phyloP scores from a whole-genome alignment of 1,140 invertebrate genomes.

The Periplaneta americana region DNA sequence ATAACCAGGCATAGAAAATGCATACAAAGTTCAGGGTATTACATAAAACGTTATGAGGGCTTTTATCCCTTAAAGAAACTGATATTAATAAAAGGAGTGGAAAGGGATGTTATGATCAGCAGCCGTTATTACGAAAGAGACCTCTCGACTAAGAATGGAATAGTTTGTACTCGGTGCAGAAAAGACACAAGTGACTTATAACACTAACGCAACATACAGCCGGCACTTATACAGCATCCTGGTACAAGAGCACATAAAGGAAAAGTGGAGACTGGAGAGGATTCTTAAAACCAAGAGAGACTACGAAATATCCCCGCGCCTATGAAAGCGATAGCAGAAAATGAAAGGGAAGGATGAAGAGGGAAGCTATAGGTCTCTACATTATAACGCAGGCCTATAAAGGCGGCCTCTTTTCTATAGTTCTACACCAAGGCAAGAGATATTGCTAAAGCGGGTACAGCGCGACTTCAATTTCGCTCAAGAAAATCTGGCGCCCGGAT shows the following conservation, averaged over 20 bases:
- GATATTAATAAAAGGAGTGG: too few species aligned
- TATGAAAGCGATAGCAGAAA: background rate
- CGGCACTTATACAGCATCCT: too few species aligned
- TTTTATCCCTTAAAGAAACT: too few species aligned
- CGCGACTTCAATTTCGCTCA: background rate
- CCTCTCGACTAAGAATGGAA: background rate
- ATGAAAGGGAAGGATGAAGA: background rate
- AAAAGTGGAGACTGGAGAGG: background rate
- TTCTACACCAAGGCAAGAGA: background rate
- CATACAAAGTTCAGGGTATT: too few species aligned
- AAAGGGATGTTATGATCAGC: too few species aligned
- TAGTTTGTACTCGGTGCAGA: background rate
- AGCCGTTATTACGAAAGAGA: too few species aligned
- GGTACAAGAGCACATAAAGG: background rate
- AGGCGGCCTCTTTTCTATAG: too few species aligned
- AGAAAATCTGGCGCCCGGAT: background rate
- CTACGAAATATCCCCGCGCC: background rate
- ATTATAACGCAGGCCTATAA: background rate
- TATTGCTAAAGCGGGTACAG: background rate
- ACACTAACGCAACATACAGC: background rate
- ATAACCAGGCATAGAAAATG: too few species aligned
- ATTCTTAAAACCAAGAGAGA: background rate
- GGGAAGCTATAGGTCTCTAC: background rate
- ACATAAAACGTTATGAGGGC: too few species aligned
- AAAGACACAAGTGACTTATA: background rate